phyloP scores from a whole-genome alignment of 2,113 vertebrate species.

The Morone saxatilis region DNA sequence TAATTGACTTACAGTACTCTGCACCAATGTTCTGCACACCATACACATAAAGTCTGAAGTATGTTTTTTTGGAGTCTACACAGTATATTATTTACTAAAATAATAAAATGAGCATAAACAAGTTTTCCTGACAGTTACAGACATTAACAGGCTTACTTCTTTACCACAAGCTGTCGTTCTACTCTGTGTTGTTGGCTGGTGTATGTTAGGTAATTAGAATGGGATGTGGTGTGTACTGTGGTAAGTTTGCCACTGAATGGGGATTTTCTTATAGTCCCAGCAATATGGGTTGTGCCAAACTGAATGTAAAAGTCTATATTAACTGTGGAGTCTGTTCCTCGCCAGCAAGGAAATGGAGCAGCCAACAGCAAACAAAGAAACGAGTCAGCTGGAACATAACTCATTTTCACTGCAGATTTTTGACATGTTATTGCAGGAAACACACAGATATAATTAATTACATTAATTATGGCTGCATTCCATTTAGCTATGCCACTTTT shows the following conservation, averaged over 20 bases:
- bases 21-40: too few relatives aligned
- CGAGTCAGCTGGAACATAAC: neutral
- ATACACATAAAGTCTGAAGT: too few relatives aligned
- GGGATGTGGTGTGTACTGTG: neutral
- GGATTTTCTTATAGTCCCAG: neutral
- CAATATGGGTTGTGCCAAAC: neutral
- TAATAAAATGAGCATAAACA: neutral
- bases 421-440: neutral
- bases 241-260: neutral
- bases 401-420: neutral
- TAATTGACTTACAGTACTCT: too few relatives aligned
- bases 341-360: neutral
- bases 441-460: neutral
- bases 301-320: neutral
- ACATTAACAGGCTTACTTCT: neutral
- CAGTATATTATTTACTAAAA: neutral
- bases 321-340: neutral
- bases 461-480: neutral
- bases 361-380: neutral
- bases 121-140: neutral
- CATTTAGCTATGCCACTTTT: neutral
- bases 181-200: neutral
- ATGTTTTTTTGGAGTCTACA: neutral
- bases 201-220: neutral
- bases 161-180: neutral